Evolutionary conservation across 1,140 invertebrate species (phyloP).

Genomic region (Portunus trituberculatus): DNA sequence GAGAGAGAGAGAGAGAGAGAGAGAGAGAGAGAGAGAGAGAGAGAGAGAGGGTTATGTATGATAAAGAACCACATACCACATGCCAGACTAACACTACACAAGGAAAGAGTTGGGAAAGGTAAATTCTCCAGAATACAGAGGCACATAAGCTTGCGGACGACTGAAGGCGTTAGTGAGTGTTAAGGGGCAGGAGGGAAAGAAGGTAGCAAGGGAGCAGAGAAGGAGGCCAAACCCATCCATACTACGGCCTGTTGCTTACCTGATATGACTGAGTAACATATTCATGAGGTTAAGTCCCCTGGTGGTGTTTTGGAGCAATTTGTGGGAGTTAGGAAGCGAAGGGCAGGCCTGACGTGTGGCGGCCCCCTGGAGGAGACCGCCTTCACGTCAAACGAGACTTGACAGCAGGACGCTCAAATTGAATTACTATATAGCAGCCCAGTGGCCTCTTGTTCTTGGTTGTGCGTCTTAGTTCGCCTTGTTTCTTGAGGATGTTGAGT

Average conservation of each 20-base stretch:
- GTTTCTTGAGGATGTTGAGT: too few species aligned
- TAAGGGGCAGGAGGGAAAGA: too few species aligned
- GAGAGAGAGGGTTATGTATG: neutral
- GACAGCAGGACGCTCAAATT: neutral
- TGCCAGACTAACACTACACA: too few species aligned
- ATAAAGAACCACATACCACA: too few species aligned
- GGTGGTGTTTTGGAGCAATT: slow-evolving; percentile 7
- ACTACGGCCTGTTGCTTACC: neutral
- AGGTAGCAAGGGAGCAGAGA: neutral
- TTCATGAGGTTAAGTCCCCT: neutral
- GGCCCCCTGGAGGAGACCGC: neutral
- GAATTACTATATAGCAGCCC: neutral
- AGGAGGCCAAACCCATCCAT: neutral
- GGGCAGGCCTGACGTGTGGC: neutral
- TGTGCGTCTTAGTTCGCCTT: too few species aligned
- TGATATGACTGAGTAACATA: neutral
- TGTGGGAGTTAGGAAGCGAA: neutral
- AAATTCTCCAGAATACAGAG: too few species aligned
- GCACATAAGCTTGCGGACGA: too few species aligned
- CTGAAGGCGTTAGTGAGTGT: too few species aligned
- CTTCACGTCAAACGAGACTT: neutral
- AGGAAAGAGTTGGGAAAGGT: too few species aligned
- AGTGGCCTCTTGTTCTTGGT: neutral
- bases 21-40: neutral
- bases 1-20: neutral